These are phyloP conservation scores for Linepithema humile DNA, from an alignment of 1,140 invertebrate genomes.

Conservation along the genomic window DNA sequence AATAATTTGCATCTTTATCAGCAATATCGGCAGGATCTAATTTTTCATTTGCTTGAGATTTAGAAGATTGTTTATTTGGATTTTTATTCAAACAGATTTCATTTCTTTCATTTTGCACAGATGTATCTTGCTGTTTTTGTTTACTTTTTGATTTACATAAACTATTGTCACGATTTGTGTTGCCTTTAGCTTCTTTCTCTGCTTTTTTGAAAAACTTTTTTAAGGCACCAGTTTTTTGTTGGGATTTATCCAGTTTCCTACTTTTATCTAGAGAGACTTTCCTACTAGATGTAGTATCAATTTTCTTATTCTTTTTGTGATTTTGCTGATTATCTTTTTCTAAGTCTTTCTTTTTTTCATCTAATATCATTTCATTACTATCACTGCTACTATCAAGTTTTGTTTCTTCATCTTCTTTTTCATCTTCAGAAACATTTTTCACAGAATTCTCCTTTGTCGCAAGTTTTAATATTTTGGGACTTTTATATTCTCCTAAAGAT, in stretches of 20 bases:
- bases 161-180: constrained; percentile 66
- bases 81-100: constrained; percentile 68
- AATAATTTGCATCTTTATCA: background rate
- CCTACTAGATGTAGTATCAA: constrained; percentile 48
- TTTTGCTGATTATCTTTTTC: constrained; percentile 57
- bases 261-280: constrained; percentile 57
- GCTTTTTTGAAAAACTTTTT: constrained; percentile 76
- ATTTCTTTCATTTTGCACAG: constrained; percentile 67
- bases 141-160: constrained; percentile 66
- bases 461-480: constrained; percentile 76
- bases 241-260: constrained; percentile 45
- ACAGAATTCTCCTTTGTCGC: constrained; percentile 72
- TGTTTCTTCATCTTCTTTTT: background rate
- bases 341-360: constrained; percentile 27
- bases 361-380: constrained; percentile 31
- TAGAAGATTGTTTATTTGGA: background rate
- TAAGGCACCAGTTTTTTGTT: constrained; percentile 68
- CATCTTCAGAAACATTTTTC: background rate
- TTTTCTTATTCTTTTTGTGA: background rate
- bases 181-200: constrained; percentile 61
- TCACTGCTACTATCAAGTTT: background rate
- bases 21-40: constrained; percentile 9
- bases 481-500: constrained; percentile 69
- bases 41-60: constrained; percentile 12
- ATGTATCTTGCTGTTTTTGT: background rate